Evolutionary conservation across 1,140 invertebrate genomes (phyloP).

Genomic region (Hylyphantes graminicola): DNA sequence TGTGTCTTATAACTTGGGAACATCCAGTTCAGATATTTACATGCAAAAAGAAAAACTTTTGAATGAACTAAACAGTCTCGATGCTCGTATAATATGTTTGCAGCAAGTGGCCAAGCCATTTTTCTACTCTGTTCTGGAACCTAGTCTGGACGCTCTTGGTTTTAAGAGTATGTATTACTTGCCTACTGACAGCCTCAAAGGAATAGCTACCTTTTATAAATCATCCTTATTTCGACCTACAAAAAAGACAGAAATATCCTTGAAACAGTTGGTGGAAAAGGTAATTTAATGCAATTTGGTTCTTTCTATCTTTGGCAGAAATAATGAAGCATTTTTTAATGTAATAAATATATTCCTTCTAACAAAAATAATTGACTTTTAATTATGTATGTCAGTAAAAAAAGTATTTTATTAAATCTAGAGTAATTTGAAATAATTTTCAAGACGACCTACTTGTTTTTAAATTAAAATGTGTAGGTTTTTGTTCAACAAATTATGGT

Average conservation of each 20-base stretch:
- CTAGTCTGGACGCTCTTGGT: slow-evolving; percentile 57
- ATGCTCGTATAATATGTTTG: slow-evolving; percentile 57
- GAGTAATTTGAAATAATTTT: not conserved
- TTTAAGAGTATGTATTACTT: slow-evolving; percentile 41
- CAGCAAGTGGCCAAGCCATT: slow-evolving; percentile 56
- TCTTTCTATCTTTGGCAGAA: not conserved
- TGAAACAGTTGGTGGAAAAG: slow-evolving; percentile 54
- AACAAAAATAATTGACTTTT: not conserved
- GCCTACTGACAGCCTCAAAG: slow-evolving; percentile 39
- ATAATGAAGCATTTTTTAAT: not conserved
- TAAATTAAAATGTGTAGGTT: too few species aligned
- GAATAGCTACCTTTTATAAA: slow-evolving; percentile 60
- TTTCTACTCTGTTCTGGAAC: slow-evolving; percentile 45
- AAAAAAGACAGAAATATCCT: slow-evolving; percentile 29
- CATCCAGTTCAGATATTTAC: not conserved
- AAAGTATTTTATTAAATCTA: not conserved
- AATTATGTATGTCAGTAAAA: not conserved
- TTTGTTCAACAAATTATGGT: too few species aligned
- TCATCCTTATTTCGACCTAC: slow-evolving; percentile 43
- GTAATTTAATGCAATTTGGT: slow-evolving; percentile 27
- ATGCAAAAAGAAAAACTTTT: slow-evolving; percentile 57
- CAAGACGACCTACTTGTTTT: not conserved
- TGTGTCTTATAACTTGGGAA: slow-evolving; percentile 58
- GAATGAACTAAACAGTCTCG: slow-evolving; percentile 45
- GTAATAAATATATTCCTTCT: not conserved